phyloP scores from a whole-genome alignment of 2,113 vertebrate genomes.

The Paralichthys olivaceus region DNA sequence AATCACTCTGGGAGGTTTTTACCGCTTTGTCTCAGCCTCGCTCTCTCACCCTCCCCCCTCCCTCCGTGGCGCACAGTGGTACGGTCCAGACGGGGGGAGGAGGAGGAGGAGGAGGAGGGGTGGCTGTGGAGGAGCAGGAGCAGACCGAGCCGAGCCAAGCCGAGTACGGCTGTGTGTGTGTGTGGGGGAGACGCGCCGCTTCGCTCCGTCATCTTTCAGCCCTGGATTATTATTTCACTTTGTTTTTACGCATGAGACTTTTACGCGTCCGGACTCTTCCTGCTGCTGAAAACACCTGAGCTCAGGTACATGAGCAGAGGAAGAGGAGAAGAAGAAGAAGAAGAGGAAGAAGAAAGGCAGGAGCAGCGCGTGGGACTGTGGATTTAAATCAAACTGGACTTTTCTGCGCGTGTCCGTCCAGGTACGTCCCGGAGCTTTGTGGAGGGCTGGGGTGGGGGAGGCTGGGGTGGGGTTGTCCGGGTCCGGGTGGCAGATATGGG shows the following conservation, averaged over 20 bases:
- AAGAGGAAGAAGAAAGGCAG: not conserved
- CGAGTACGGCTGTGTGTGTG: slow-evolving; percentile 61
- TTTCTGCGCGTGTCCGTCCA: slow-evolving; percentile 54
- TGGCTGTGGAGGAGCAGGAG: slow-evolving; percentile 23
- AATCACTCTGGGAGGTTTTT: fast-evolving
- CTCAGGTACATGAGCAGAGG: not conserved
- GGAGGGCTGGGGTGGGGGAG: not conserved
- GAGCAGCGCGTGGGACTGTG: slow-evolving; percentile 54
- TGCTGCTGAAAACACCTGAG: not conserved
- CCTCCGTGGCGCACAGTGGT: slow-evolving; percentile 37
- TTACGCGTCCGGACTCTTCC: not conserved
- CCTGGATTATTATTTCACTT: slow-evolving; percentile 44
- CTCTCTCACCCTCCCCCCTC: slow-evolving; percentile 27
- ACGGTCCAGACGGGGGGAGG: slow-evolving; percentile 48
- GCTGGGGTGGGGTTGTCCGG: not conserved
- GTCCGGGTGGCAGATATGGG: slow-evolving; percentile 9
- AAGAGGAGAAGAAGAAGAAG: slow-evolving; percentile 11
- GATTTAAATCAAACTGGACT: slow-evolving; percentile 60
- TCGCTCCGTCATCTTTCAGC: not conserved
- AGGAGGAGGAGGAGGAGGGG: slow-evolving; percentile 21
- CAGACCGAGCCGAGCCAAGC: slow-evolving; percentile 62
- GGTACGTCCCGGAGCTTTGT: slow-evolving; percentile 44
- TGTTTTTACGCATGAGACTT: not conserved
- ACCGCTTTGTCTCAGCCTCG: fast-evolving
- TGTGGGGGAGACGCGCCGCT: slow-evolving; percentile 30